Percentiles rank a stretch among this genome's conserved stretches.
Evolutionary conservation across 1,140 invertebrate genomes (phyloP).

Genomic region (Lepidostoma basale): DNA sequence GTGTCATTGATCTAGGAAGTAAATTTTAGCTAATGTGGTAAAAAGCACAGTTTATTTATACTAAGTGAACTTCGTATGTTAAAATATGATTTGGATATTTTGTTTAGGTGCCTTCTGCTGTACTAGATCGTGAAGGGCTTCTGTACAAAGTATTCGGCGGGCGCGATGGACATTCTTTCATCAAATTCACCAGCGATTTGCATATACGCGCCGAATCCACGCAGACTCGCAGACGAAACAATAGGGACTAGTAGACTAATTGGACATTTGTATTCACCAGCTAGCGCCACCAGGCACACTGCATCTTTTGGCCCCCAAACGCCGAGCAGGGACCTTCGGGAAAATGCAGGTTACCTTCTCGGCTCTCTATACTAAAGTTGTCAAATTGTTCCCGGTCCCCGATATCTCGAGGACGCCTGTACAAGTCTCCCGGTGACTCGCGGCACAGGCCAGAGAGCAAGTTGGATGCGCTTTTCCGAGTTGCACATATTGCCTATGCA

Average conservation of each 20-base stretch:
- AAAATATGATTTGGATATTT: not conserved
- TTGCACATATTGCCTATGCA: no score
- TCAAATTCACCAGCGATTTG: slow-evolving; percentile 27
- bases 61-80: not conserved
- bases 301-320: slow-evolving; percentile 5
- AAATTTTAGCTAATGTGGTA: not conserved
- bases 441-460: no score
- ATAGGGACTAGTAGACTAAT: slow-evolving; percentile 31
- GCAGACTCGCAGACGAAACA: slow-evolving; percentile 25
- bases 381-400: no score
- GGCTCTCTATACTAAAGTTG: no score
- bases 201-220: slow-evolving; percentile 30
- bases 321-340: not conserved
- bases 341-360: slow-evolving; percentile 22
- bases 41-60: not conserved
- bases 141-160: slow-evolving; percentile 3
- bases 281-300: slow-evolving; percentile 13
- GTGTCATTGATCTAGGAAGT: not conserved
- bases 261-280: slow-evolving; percentile 21
- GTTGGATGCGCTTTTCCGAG: no score
- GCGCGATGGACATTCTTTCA: slow-evolving; percentile 27
- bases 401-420: no score
- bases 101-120: not conserved
- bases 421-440: no score
- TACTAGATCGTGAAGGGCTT: not conserved